A percentile compares a stretch with the other conserved stretches of the same genome.
Evolutionary conservation across 2,797 vertebrate genomes (phyloP).

Genomic region (Ceyx erithaca): DNA sequence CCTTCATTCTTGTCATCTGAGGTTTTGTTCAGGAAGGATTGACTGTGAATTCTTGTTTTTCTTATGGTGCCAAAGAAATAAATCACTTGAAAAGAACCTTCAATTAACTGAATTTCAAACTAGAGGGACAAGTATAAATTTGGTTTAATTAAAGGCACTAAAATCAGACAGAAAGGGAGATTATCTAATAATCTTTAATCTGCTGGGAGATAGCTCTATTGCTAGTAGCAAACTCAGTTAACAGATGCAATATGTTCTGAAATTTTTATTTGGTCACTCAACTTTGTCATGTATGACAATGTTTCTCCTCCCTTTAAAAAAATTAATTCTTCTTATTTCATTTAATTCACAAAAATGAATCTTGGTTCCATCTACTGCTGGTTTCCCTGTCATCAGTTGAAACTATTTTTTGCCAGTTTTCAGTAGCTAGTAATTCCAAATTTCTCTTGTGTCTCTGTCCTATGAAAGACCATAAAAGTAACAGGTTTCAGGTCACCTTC

Average conservation of each 20-base stretch:
- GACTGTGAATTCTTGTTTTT: background rate
- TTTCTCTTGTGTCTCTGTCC: background rate
- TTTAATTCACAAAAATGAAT: background rate
- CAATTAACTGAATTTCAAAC: background rate
- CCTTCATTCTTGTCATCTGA: background rate
- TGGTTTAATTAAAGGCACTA: background rate
- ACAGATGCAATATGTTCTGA: background rate
- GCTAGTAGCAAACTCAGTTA: background rate
- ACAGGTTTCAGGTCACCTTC: background rate
- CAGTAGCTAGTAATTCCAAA: background rate
- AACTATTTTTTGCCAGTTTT: background rate
- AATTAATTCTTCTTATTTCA: background rate
- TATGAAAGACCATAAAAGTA: background rate
- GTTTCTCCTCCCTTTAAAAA: background rate
- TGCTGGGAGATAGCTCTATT: background rate
- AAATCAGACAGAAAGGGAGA: background rate
- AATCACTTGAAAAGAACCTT: background rate
- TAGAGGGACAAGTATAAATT: background rate
- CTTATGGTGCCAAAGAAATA: background rate
- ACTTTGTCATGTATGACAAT: background rate
- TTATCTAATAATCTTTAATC: background rate
- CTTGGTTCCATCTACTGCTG: rapidly evolving
- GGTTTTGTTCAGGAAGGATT: rapidly evolving
- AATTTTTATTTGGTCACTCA: background rate
- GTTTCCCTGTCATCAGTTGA: background rate